These are phyloP conservation scores for Mungos mungo DNA, from an alignment of 2,113 vertebrate genomes.

Conservation along the genomic window DNA sequence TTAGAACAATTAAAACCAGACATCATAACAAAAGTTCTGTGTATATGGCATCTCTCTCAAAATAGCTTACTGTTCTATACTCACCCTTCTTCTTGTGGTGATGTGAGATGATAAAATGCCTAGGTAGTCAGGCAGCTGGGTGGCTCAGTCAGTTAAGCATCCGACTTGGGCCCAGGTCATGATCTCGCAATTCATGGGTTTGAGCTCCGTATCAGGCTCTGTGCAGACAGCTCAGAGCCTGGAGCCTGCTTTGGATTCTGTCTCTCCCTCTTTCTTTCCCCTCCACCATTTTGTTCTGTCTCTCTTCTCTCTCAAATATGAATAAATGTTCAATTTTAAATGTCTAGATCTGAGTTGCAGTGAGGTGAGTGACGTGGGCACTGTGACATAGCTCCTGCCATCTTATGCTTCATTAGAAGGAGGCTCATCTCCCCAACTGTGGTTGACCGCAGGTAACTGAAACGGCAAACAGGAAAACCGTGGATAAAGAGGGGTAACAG, in stretches of 20 bases:
- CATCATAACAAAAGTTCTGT: neutral
- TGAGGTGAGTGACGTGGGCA: neutral
- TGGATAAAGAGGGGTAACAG: neutral
- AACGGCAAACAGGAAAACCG: neutral
- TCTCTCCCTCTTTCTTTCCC: too few species aligned
- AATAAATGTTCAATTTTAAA: neutral
- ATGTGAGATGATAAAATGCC: neutral
- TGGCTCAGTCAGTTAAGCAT: too few species aligned
- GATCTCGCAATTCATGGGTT: too few species aligned
- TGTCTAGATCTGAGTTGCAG: neutral
- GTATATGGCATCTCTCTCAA: neutral
- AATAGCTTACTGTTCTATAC: neutral
- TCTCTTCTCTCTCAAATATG: too few species aligned
- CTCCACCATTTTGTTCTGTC: too few species aligned
- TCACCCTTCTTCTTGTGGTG: neutral
- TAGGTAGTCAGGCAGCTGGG: neutral
- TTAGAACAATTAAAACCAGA: neutral
- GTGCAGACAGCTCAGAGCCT: too few species aligned
- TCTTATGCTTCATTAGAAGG: neutral
- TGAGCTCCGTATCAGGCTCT: too few species aligned
- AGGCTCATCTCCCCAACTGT: neutral
- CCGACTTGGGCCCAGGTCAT: too few species aligned
- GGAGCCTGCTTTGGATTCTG: too few species aligned
- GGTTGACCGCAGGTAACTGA: neutral
- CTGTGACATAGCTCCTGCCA: neutral